These are phyloP conservation scores for Pseudorhombus dupliciocellatus DNA, from an alignment of 2,113 vertebrate genomes.

Conservation along the genomic window DNA sequence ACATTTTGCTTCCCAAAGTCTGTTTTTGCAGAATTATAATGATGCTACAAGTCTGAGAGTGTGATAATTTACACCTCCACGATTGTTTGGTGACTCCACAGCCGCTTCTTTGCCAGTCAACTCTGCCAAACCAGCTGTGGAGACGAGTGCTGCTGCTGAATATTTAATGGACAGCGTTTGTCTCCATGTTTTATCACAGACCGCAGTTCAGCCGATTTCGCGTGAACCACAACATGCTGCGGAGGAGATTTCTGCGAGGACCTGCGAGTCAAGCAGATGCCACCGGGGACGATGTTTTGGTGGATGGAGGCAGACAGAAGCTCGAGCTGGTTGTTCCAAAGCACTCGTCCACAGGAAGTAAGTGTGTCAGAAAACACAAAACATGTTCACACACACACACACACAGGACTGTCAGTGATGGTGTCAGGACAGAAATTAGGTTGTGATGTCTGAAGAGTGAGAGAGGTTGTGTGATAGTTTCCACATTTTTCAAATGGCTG, in stretches of 20 bases:
- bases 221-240: conserved; percentile 16
- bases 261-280: conserved; percentile 24
- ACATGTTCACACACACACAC: not conserved
- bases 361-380: not conserved
- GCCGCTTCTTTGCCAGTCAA: not conserved
- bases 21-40: not conserved
- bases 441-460: not conserved
- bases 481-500: conserved; percentile 1
- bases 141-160: conserved; percentile 20
- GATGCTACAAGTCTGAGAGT: not conserved
- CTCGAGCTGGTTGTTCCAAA: not conserved
- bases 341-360: not conserved
- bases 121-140: conserved; percentile 15
- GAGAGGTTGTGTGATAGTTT: not conserved
- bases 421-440: not conserved
- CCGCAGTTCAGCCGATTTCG: conserved; percentile 26
- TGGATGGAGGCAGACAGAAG: conserved; percentile 1
- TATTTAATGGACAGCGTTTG: conserved; percentile 39
- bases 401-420: no score
- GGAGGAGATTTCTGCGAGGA: conserved; percentile 11
- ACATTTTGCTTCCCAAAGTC: not conserved
- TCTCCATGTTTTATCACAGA: conserved; percentile 21
- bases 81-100: not conserved
- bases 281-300: conserved; percentile 1
- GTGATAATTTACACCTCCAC: not conserved